Percentiles rank a stretch among this genome's conserved stretches.
Conservation (phyloP, 2,797 vertebrate species). For the Gambusia yucatana region DNA sequence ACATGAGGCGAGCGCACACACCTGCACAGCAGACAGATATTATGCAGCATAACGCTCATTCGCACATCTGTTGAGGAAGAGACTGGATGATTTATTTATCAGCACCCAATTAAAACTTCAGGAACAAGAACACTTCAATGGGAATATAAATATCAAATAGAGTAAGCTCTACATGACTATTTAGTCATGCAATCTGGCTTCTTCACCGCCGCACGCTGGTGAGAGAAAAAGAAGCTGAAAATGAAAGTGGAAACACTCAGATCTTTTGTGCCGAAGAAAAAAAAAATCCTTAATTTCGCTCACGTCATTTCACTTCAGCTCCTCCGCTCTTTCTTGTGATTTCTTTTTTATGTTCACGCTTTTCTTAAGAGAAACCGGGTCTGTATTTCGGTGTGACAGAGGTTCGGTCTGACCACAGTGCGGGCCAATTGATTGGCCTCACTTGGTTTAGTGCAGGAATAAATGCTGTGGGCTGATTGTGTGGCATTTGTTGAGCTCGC, state of each 20-base stretch:
- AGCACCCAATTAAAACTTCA: constrained; percentile 85
- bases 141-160: constrained; percentile 85
- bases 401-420: constrained; percentile 51
- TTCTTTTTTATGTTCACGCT: constrained; percentile 66
- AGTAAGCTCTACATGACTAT: constrained; percentile 78
- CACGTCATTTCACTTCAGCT: constrained; percentile 60
- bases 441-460: constrained; percentile 74
- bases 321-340: constrained; percentile 67
- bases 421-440: constrained; percentile 76
- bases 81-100: constrained; percentile 83
- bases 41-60: constrained; percentile 72
- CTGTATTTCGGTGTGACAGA: constrained; percentile 65
- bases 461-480: constrained; percentile 78
- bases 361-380: constrained; percentile 42
- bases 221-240: constrained; percentile 65
- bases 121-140: constrained; percentile 83
- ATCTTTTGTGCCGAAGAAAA: constrained; percentile 75
- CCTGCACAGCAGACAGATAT: constrained; percentile 72
- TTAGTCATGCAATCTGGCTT: constrained; percentile 82
- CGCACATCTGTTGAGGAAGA: constrained; percentile 84
- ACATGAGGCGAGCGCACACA: constrained; percentile 71
- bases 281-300: constrained; percentile 69
- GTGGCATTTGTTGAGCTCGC: constrained; percentile 78
- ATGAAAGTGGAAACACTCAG: constrained; percentile 73
- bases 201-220: constrained; percentile 48